Evolutionary conservation across 2,888 invertebrate species (phyloP), one percentile per base, ranked within the genome.

Genomic region (Bedellia somnulentella): DNA sequence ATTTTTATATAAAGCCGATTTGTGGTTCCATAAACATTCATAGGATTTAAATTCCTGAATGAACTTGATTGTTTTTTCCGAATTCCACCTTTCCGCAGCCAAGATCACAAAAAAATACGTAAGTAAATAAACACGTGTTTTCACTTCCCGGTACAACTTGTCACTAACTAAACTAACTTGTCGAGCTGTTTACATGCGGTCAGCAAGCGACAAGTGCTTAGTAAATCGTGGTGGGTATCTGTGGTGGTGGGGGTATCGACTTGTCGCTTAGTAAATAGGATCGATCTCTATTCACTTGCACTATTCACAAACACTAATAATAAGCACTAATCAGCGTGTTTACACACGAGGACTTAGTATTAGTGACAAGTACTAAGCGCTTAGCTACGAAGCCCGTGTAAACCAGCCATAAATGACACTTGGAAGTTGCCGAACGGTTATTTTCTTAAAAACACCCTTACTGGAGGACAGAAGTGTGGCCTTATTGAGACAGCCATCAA

Each of bases 151-250:
- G 30, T 33, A 35, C 35, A 35, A 33, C 35, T 35, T 36, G 36
- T 31, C 36, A 31, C 33, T 33, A 34, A 33, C 35, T n/a, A n/a
- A n/a, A n/a, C n/a, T 35, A 34, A 36, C 36, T 36, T 34, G 32
- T 34, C 36, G 29, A 36, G 36, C 34, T 27, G 27, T 27, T 29
- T 29, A 29, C 29, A 29, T 11, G 11, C 9, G 24, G 29, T 23
- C 29, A 29, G 24, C 29, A 29, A 22, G 29, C 29, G 29, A 29
- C 29, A 29, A 29, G n/a, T n/a, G n/a, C n/a, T n/a, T n/a, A n/a
- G n/a, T n/a, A n/a, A n/a, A n/a, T n/a, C n/a, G n/a, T n/a, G n/a
- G n/a, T n/a, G n/a, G n/a, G n/a, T n/a, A n/a, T n/a, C n/a, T n/a
- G n/a, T n/a, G n/a, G n/a, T 36, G 30, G 15, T 29, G 23, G 22